Evolutionary conservation across 2,113 vertebrate species (phyloP).

Genomic region (Dasyprocta punctata): DNA sequence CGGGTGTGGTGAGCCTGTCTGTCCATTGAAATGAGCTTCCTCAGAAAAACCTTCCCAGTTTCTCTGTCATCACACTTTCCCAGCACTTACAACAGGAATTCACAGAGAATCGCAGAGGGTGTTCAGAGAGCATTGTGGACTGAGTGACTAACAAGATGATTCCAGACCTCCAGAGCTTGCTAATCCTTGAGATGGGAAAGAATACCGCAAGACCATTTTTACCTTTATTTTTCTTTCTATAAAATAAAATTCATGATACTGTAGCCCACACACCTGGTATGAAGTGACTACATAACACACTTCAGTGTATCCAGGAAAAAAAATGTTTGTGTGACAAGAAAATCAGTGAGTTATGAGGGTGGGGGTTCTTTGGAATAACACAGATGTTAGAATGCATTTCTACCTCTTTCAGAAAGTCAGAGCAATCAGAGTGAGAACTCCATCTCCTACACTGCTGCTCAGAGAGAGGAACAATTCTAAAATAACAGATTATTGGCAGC

Average conservation of each 20-base stretch:
- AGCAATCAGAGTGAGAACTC: neutral
- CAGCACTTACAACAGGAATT: neutral
- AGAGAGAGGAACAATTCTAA: neutral
- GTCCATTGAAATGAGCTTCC: constrained; percentile 11
- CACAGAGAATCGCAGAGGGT: neutral
- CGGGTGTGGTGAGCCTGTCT: neutral
- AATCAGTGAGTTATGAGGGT: neutral
- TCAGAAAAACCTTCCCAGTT: neutral
- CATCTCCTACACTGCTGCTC: neutral
- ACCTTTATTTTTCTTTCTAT: neutral
- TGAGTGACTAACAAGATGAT: neutral
- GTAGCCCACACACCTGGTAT: neutral
- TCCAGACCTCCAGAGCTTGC: neutral
- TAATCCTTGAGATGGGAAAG: neutral
- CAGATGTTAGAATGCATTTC: neutral
- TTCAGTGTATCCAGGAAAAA: neutral
- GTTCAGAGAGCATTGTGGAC: neutral
- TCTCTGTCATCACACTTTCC: neutral
- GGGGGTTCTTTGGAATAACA: neutral
- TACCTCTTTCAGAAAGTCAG: constrained; percentile 17
- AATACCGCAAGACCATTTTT: neutral
- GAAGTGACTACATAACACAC: neutral
- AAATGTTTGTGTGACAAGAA: constrained; percentile 41
- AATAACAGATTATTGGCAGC: neutral
- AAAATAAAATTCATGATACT: neutral